Evolutionary conservation across 2,113 vertebrate species (phyloP), one percentile per base, ranked within the genome.

Genomic region (Myiopsitta monachus): DNA sequence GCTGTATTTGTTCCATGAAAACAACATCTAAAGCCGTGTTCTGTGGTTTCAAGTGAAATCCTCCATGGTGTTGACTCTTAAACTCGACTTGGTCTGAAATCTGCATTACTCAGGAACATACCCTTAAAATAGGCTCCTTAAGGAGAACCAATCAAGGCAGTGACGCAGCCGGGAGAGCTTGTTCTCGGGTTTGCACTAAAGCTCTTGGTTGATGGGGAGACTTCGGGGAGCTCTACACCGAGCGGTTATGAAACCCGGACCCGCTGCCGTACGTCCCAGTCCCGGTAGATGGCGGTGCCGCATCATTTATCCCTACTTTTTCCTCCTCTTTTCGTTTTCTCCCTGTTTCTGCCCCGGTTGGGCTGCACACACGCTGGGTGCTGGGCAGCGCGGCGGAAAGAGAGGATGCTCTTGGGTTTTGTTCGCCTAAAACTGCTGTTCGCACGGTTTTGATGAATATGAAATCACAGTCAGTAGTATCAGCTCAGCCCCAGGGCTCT

Each of bases 211-310:
- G 46, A 12, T 2, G 8, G 13, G 21, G 51, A 63, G 38, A 12
- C 14, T 33, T 31, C 22, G 33, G 7, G 55, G 57, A 54, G 19
- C 87, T 82, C 75, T 85, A 87, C 52, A 59, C 46, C 18, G 23
- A 23, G 47, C 6, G 7, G 43, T 96, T 95, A 96, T 12, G 90
- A 94, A 96, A 96, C 66, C 17, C 55, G 44, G 27, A 38, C n/a
- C 33, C 4, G 57, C 75, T 90, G 96, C 70, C 92, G 57, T 57
- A 9, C 82, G n/a, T 22, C 41, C 47, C 75, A 8, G 16, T 16
- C 88, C 94, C 96, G 76, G 94, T 70, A 97, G 96, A 92, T 97
- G 96, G 96, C 96, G 55, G 33, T 94, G 95, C 77, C 88, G 74
- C 83, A 46, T 88, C 86, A 92, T 96, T 96, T 96, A 93, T 93